Evolutionary conservation across 2,797 vertebrate species (phyloP).

Genomic region (Kryptolebias ocellatus): DNA sequence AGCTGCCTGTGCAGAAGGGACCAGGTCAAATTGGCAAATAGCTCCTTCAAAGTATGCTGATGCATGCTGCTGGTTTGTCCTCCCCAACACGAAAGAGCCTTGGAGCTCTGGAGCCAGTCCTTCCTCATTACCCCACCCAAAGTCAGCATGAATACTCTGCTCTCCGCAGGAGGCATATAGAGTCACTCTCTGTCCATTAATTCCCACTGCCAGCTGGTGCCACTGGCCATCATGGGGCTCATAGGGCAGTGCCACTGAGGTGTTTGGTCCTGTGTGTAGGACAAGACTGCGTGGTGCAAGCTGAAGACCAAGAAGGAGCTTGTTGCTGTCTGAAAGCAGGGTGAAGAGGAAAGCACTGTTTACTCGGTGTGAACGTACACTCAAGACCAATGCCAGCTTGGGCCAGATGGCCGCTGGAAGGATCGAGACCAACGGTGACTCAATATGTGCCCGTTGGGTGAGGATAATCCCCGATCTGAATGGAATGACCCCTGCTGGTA

Average conservation of each 20-base stretch:
- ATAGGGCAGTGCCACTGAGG: constrained; percentile 91
- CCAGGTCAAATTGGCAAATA: constrained; percentile 96
- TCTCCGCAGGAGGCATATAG: constrained; percentile 94
- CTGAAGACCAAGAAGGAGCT: constrained; percentile 94
- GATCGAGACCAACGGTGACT: constrained; percentile 83
- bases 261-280: constrained; percentile 91
- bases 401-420: constrained; percentile 85
- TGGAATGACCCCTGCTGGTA: constrained; percentile 92
- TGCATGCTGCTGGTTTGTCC: constrained; percentile 84
- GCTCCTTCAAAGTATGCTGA: constrained; percentile 92
- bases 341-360: constrained; percentile 96
- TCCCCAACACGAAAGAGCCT: constrained; percentile 92
- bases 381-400: constrained; percentile 90
- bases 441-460: constrained; percentile 89
- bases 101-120: constrained; percentile 84
- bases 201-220: constrained; percentile 92
- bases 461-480: constrained; percentile 95
- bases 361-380: constrained; percentile 93
- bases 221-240: constrained; percentile 94
- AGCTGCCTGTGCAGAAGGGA: constrained; percentile 93
- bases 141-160: constrained; percentile 86
- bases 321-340: constrained; percentile 86
- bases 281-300: constrained; percentile 89
- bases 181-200: constrained; percentile 89
- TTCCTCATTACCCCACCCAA: constrained; percentile 85